Percentiles rank a stretch among this genome's conserved stretches.
These are phyloP conservation scores for Drosophila neonasuta DNA, from an alignment of 2,888 invertebrate genomes.

Conservation along the genomic window DNA sequence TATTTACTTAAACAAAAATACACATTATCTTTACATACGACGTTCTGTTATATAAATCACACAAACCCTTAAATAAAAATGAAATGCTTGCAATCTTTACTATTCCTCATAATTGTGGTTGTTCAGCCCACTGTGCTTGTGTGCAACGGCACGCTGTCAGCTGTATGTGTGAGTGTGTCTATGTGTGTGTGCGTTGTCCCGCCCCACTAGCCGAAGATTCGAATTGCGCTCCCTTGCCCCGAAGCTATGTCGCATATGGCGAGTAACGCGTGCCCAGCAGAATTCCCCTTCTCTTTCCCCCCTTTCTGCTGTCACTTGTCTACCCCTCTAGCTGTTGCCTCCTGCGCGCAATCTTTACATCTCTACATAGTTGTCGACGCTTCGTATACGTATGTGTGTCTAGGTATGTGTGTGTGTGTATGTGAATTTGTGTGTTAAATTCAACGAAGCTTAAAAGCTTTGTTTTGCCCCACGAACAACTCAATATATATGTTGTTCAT, in stretches of 20 bases:
- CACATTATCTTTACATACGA: no score
- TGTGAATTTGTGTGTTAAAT: slow-evolving; percentile 55
- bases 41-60: no score
- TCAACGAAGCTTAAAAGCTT: slow-evolving; percentile 75
- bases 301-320: not conserved
- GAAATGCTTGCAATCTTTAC: not conserved
- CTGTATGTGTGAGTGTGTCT: slow-evolving; percentile 19
- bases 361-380: slow-evolving; percentile 9
- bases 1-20: no score
- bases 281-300: not conserved
- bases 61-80: no score
- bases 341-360: not conserved
- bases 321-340: not conserved
- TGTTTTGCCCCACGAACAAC: slow-evolving; percentile 67
- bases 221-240: slow-evolving; percentile 7
- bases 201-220: slow-evolving; percentile 24
- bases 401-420: slow-evolving; percentile 28
- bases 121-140: slow-evolving; percentile 31
- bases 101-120: not conserved
- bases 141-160: slow-evolving; percentile 30
- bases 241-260: slow-evolving; percentile 58
- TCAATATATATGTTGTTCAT: slow-evolving; percentile 57
- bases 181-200: slow-evolving; percentile 20
- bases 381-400: slow-evolving; percentile 20
- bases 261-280: slow-evolving; percentile 55